Percentiles rank a stretch among this genome's conserved stretches.
Conservation (phyloP, 2,797 vertebrate species). For the Sebastes iracundus region DNA sequence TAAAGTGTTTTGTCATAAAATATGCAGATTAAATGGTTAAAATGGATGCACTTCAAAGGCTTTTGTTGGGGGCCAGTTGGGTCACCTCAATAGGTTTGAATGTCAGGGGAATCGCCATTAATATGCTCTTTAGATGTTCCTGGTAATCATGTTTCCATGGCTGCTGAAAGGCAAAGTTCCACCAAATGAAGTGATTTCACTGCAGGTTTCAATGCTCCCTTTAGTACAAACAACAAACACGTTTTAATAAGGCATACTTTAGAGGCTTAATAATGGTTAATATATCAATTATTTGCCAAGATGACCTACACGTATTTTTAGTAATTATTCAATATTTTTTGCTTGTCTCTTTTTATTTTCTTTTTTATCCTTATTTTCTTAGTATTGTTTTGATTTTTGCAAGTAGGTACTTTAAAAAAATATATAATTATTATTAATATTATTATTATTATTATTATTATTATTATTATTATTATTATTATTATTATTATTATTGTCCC, state of each 20-base stretch:
- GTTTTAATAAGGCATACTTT: not conserved
- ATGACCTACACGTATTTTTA: too few species aligned
- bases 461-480: too few species aligned
- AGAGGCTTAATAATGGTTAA: not conserved
- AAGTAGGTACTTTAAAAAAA: too few species aligned
- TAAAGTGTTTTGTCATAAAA: constrained; percentile 80
- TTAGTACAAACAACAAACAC: constrained; percentile 6
- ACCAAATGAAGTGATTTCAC: constrained; percentile 20
- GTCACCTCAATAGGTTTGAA: constrained; percentile 66
- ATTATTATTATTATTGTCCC: too few species aligned
- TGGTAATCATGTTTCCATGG: constrained; percentile 48
- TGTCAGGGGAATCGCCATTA: constrained; percentile 67
- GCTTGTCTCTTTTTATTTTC: too few species aligned
- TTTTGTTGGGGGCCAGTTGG: constrained; percentile 64
- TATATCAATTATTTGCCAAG: not conserved
- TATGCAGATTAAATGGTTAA: constrained; percentile 80
- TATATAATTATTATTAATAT: too few species aligned
- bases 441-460: too few species aligned
- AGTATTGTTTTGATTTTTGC: too few species aligned
- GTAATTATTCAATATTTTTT: too few species aligned
- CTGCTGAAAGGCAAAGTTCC: constrained; percentile 9
- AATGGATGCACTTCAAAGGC: constrained; percentile 79
- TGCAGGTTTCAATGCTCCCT: constrained; percentile 11
- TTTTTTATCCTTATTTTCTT: too few species aligned
- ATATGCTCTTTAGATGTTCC: constrained; percentile 62